Percentiles rank a stretch among this genome's conserved stretches.
Conservation (phyloP, 2,888 invertebrate genomes). For the Steinernema hermaphroditum region DNA sequence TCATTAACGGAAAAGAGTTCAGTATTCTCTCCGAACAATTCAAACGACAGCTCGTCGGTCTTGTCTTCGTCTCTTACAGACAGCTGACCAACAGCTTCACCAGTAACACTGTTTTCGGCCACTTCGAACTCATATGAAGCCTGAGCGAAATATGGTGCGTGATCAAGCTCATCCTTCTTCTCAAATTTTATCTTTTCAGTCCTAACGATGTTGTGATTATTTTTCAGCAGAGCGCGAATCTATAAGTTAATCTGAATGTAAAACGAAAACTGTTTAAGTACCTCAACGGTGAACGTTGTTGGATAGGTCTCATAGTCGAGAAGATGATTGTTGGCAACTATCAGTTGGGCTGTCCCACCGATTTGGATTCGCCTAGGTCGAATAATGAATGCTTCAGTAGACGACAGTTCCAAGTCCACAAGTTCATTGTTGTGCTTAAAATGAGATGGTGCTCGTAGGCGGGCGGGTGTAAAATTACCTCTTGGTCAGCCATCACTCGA, state of each 20-base stretch:
- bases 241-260: neutral
- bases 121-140: conserved; percentile 33
- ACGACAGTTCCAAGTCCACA: neutral
- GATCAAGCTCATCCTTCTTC: conserved; percentile 19
- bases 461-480: neutral
- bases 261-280: neutral
- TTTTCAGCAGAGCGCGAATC: conserved; percentile 9
- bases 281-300: conserved; percentile 4
- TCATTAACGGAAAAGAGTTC: conserved; percentile 42
- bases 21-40: conserved; percentile 28
- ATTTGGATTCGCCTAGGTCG: neutral
- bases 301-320: conserved; percentile 20
- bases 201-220: neutral
- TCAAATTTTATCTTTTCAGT: neutral
- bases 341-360: conserved; percentile 15
- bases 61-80: conserved; percentile 5
- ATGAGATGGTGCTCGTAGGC: neutral
- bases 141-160: conserved; percentile 12
- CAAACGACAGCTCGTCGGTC: neutral
- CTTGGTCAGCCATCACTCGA: conserved; percentile 1
- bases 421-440: conserved; percentile 1
- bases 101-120: conserved; percentile 33
- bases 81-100: conserved; percentile 26
- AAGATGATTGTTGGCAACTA: conserved; percentile 7
- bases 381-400: conserved; percentile 2